Percentiles rank a stretch among this genome's conserved stretches.
phyloP scores from a whole-genome alignment of 1,140 invertebrate genomes.

The Pygmarrhopalites habei region DNA sequence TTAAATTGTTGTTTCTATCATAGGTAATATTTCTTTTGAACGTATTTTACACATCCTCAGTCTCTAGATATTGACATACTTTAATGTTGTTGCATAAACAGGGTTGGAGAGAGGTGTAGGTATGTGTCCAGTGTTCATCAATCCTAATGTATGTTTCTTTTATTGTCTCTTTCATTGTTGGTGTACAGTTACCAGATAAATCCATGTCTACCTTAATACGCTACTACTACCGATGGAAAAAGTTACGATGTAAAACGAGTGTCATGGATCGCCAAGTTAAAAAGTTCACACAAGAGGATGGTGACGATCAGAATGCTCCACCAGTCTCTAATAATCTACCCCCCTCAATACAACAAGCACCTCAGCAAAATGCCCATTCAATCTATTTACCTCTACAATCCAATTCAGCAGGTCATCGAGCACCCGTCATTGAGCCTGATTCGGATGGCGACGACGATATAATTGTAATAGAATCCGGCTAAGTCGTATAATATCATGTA shows the following conservation, averaged over 20 bases:
- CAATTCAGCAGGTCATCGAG: background rate
- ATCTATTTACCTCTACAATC: conserved; percentile 1
- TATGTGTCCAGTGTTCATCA: no score
- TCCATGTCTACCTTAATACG: conserved; percentile 92
- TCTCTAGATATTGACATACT: no score
- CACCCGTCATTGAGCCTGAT: conserved; percentile 12
- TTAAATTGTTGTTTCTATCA: no score
- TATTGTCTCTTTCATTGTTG: no score
- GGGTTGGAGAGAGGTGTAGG: no score
- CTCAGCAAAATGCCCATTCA: background rate
- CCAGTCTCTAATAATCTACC: background rate
- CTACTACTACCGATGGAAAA: conserved; percentile 98
- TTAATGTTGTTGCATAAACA: no score
- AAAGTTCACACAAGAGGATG: conserved; percentile 48
- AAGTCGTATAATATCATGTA: background rate
- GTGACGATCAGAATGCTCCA: conserved; percentile 22
- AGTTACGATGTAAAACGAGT: conserved; percentile 81
- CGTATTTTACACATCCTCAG: no score
- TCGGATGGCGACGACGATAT: conserved; percentile 34
- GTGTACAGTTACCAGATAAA: conserved; percentile 81
- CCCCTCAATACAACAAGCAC: conserved; percentile 4
- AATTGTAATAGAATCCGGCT: conserved; percentile 22
- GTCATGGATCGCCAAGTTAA: conserved; percentile 84
- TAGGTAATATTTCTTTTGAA: no score
- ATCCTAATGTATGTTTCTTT: no score